Base-by-base conservation (phyloP, 2,113 vertebrate species). In the human region DNA sequence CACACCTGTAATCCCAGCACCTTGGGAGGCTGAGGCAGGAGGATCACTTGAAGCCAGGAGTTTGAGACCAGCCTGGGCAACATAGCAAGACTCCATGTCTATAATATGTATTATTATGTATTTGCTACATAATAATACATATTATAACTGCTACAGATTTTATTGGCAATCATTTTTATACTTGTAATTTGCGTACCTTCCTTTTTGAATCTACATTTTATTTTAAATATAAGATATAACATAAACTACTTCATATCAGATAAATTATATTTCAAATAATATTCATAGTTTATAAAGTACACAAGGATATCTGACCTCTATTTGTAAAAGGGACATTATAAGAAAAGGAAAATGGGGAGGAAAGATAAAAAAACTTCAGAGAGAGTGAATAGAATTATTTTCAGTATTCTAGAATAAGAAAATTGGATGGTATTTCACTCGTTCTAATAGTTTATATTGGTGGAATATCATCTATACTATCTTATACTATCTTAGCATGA, bases 201-300 rank as follows among this genome's bases (percentile, higher is more conserved):
- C 38, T 80, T 86, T 87, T 87, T 55, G 52, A 73, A 86, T n/a
- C 16, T 81, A 16, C 25, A 32, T 91, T 95, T 89, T 57, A 38
- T 90, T 87, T 96, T 30, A 93, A 68, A 76, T 66, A 35, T 2
- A 50, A 96, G 80, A 57, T 0, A 59, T 52, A 86, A 92, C 22
- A 50, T 35, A 27, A 94, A 82, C 12, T 68, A 88, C 78, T 90
- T 91, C 9, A 75, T 61, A 59, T 48, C 30, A 95, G 86, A 80
- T 57, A 64, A 61, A 52, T 97, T 88, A 66, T 52, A 90, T 88
- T 90, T 95, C 22, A 89, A 95, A 73, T 75, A 43, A 83, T 76
- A 96, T 35, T 73, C 93, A 27, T 83, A 79, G 27, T 87, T 94
- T 68, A 94, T 88, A 89, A 94, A 64, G 72, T 90, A 13, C 32